Percentiles rank a stretch among this genome's conserved stretches.
phyloP scores from a whole-genome alignment of 2,797 vertebrate genomes.

The Rhinatrema bivittatum region DNA sequence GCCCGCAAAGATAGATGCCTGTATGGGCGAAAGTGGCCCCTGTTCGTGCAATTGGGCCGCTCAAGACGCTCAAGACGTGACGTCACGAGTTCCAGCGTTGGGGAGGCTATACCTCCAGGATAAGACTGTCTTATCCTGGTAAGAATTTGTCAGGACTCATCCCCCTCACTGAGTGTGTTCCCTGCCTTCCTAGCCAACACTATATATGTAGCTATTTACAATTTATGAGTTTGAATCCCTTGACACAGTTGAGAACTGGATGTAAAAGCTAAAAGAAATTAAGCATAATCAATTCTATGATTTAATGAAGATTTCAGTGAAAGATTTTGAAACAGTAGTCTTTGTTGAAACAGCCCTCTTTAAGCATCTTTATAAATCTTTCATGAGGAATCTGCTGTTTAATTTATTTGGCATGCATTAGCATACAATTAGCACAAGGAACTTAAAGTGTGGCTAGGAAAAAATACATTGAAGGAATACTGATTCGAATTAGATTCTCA shows the following conservation, averaged over 20 bases:
- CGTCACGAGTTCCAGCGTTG: too few relatives aligned
- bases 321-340: constrained; percentile 8
- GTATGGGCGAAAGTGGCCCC: too few relatives aligned
- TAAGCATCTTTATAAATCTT: constrained; percentile 23
- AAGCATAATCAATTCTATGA: not conserved
- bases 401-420: constrained; percentile 25
- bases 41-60: too few relatives aligned
- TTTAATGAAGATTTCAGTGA: not conserved
- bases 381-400: constrained; percentile 15
- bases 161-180: too few relatives aligned
- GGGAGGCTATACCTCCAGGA: too few relatives aligned
- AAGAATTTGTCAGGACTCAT: too few relatives aligned
- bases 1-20: too few relatives aligned
- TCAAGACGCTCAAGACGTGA: too few relatives aligned
- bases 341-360: constrained; percentile 10
- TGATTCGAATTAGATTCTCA: constrained; percentile 5
- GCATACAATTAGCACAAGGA: constrained; percentile 27
- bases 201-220: not conserved
- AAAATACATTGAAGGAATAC: constrained; percentile 5
- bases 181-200: too few relatives aligned
- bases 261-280: not conserved
- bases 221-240: too few relatives aligned
- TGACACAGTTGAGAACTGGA: too few relatives aligned
- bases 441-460: constrained; percentile 13
- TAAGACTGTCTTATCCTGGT: too few relatives aligned